Percentiles rank a stretch among this genome's conserved stretches.
These are phyloP conservation scores for Temnopleurus reevesii DNA, from an alignment of 53 echinoderm and acorn worm genomes.

Conservation along the genomic window DNA sequence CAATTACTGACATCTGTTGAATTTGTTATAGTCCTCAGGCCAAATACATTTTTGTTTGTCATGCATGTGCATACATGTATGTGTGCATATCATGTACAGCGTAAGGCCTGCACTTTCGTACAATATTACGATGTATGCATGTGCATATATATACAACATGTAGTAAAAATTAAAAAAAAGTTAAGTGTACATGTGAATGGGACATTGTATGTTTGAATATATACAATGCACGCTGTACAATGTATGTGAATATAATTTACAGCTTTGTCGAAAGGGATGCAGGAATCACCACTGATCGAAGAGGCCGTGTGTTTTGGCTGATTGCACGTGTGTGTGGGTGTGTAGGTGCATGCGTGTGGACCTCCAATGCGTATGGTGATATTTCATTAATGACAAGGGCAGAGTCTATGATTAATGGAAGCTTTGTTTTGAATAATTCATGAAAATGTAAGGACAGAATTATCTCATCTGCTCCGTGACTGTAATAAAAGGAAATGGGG, in stretches of 20 bases:
- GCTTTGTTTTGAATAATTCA: constrained; percentile 1
- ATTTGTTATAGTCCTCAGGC: no score
- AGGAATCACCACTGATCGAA: background rate
- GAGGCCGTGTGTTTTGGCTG: background rate
- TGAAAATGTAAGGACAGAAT: background rate
- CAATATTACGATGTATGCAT: no score
- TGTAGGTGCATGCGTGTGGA: background rate
- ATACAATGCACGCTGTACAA: background rate
- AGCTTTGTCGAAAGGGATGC: background rate
- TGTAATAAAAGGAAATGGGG: no score
- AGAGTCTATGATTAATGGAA: constrained; percentile 22
- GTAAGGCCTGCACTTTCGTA: no score
- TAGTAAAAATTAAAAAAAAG: background rate
- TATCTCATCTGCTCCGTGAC: no score
- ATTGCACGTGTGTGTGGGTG: background rate
- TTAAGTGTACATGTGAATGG: no score
- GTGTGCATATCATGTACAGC: no score
- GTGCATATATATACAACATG: background rate
- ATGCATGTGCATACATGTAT: no score
- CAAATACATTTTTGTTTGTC: no score
- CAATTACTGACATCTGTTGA: no score
- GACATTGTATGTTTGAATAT: background rate
- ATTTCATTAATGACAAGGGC: background rate
- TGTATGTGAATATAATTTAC: no score
- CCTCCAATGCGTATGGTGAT: background rate